Conservation (phyloP, 2,797 vertebrate genomes). For the Notamacropus eugenii region DNA sequence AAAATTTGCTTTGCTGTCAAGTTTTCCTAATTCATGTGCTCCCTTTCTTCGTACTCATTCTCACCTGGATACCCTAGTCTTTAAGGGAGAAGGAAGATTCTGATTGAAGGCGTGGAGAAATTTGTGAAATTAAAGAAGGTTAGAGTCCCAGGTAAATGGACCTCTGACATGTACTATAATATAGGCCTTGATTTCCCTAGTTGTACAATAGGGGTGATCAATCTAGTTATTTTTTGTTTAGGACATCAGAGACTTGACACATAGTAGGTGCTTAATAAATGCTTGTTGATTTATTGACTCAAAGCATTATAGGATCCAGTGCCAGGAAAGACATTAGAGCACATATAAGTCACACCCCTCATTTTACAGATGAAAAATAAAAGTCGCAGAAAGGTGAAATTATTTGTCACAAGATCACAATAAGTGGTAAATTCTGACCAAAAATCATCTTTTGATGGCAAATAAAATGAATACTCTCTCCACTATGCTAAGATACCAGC, state of each 20-base stretch:
- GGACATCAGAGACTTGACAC: not conserved
- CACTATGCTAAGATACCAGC: not conserved
- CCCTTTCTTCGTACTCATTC: not conserved
- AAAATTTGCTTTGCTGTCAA: constrained; percentile 31
- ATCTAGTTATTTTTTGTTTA: not conserved
- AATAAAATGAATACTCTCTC: not conserved
- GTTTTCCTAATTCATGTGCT: constrained; percentile 22
- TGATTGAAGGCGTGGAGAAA: not conserved
- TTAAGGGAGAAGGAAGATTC: not conserved
- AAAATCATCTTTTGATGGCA: not conserved
- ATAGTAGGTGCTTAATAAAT: not conserved
- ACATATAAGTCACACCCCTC: not conserved
- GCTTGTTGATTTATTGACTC: not conserved
- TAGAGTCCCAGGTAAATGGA: not conserved
- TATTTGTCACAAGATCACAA: not conserved
- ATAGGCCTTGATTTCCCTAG: not conserved
- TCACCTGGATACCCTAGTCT: not conserved
- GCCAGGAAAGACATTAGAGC: not conserved
- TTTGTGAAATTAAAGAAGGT: not conserved
- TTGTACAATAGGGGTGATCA: not conserved
- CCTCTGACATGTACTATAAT: not conserved
- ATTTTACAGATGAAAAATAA: not conserved
- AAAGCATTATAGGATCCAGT: not conserved
- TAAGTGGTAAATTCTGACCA: not conserved
- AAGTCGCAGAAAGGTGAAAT: not conserved